phyloP scores from a whole-genome alignment of 1,140 invertebrate species.

The Ganaspis sp. region DNA sequence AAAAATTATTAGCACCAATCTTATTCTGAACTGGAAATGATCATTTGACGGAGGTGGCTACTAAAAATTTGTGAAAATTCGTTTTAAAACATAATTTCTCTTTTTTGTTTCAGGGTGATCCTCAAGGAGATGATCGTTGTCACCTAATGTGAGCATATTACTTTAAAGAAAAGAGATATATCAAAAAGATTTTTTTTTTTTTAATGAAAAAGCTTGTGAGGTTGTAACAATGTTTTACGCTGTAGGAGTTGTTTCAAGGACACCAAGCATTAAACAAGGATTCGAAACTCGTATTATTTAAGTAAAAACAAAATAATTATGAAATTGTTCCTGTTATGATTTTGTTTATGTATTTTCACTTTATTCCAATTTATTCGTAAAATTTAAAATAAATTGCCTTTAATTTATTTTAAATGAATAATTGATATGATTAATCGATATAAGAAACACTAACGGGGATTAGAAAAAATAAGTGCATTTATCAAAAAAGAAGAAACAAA shows the following conservation, averaged over 20 bases:
- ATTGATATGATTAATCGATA: neutral
- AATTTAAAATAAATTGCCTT: neutral
- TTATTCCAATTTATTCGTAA: neutral
- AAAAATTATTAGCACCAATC: neutral
- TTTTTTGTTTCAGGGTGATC: constrained; percentile 77
- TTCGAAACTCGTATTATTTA: constrained; percentile 7
- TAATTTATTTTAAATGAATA: neutral
- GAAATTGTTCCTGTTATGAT: constrained; percentile 11
- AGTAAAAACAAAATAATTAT: neutral
- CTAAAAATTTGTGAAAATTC: neutral
- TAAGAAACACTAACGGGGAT: neutral
- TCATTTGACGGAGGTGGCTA: constrained; percentile 31
- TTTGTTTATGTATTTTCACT: constrained; percentile 10
- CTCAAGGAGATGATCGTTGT: constrained; percentile 79
- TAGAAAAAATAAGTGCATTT: neutral
- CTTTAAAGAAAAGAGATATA: constrained; percentile 43
- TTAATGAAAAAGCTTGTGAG: constrained; percentile 51
- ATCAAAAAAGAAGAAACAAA: too few relatives aligned
- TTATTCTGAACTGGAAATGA: constrained; percentile 31
- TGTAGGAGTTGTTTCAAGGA: constrained; percentile 41
- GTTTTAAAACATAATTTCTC: constrained; percentile 31
- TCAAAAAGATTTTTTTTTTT: constrained; percentile 45
- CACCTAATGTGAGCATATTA: constrained; percentile 78
- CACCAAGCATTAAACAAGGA: constrained; percentile 11
- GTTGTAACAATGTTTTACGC: constrained; percentile 52